Evolutionary conservation across 2,797 vertebrate genomes (phyloP).

Genomic region (Salmo trutta): DNA sequence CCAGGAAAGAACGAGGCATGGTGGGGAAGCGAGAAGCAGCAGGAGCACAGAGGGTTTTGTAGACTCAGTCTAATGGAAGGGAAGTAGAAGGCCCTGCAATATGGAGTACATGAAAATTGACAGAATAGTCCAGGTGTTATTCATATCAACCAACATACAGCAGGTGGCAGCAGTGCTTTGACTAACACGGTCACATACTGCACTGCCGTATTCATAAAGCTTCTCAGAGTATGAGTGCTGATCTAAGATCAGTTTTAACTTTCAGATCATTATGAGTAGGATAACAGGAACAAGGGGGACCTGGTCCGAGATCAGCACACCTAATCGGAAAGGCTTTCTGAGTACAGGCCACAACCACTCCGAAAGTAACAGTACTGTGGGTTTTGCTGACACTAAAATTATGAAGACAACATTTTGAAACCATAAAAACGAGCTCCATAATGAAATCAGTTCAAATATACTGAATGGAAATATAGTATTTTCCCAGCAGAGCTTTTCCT

Average conservation of each 20-base stretch:
- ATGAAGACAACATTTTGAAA: too few relatives aligned
- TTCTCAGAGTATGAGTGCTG: not conserved
- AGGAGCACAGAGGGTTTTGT: not conserved
- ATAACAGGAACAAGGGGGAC: not conserved
- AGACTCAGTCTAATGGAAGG: not conserved
- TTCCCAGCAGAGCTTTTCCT: not conserved
- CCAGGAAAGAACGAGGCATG: conserved; percentile 82
- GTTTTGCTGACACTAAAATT: not conserved
- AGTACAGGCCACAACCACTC: not conserved
- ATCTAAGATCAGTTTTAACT: not conserved
- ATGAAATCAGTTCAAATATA: too few relatives aligned
- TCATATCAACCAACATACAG: not conserved
- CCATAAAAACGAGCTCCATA: too few relatives aligned
- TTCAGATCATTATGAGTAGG: not conserved
- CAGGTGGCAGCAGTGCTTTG: conserved; percentile 8
- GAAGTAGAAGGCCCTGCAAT: not conserved
- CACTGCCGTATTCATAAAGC: not conserved
- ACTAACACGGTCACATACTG: not conserved
- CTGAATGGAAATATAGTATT: too few relatives aligned
- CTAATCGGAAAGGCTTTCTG: not conserved
- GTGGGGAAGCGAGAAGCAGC: conserved; percentile 3
- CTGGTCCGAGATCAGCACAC: too few relatives aligned
- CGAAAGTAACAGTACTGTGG: not conserved
- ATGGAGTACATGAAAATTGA: not conserved
- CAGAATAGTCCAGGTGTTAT: not conserved